A percentile compares a stretch with the other conserved stretches of the same genome.
Conservation (phyloP, 2,888 invertebrate species). For the Nebria brevicollis region DNA sequence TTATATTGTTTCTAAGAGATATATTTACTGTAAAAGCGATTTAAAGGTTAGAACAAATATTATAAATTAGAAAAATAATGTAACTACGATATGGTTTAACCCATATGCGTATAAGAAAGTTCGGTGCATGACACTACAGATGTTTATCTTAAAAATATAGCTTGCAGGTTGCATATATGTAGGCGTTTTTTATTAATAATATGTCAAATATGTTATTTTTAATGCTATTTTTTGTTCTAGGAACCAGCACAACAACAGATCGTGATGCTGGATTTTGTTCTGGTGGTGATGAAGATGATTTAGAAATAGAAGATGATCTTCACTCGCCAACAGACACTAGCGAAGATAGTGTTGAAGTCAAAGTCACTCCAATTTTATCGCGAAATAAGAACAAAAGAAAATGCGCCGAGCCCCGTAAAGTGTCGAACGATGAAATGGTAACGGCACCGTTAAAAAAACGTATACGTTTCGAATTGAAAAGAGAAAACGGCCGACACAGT, state of each 20-base stretch:
- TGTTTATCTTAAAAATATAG: too few species aligned
- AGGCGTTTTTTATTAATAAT: too few species aligned
- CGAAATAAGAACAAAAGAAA: slow-evolving; percentile 73
- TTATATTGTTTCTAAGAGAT: too few species aligned
- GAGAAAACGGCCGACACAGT: slow-evolving; percentile 61
- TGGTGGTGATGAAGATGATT: slow-evolving; percentile 76
- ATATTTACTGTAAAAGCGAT: too few species aligned
- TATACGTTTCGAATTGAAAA: slow-evolving; percentile 67
- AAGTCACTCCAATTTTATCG: slow-evolving; percentile 69
- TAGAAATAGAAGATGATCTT: slow-evolving; percentile 63
- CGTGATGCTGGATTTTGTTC: slow-evolving; percentile 80
- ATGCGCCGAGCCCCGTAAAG: slow-evolving; percentile 73
- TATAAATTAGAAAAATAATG: too few species aligned
- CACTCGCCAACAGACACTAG: slow-evolving; percentile 73
- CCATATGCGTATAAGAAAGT: too few species aligned
- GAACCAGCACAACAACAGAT: slow-evolving; percentile 65
- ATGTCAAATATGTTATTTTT: too few species aligned
- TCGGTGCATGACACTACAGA: too few species aligned
- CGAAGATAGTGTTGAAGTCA: slow-evolving; percentile 74
- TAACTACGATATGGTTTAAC: too few species aligned
- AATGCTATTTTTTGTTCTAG: slow-evolving; percentile 64
- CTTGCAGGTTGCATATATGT: too few species aligned
- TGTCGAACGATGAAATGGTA: slow-evolving; percentile 63
- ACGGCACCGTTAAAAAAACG: slow-evolving; percentile 77
- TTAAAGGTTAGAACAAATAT: too few species aligned